Conservation (phyloP, 2,888 invertebrate species). For the Macropis europaea region DNA sequence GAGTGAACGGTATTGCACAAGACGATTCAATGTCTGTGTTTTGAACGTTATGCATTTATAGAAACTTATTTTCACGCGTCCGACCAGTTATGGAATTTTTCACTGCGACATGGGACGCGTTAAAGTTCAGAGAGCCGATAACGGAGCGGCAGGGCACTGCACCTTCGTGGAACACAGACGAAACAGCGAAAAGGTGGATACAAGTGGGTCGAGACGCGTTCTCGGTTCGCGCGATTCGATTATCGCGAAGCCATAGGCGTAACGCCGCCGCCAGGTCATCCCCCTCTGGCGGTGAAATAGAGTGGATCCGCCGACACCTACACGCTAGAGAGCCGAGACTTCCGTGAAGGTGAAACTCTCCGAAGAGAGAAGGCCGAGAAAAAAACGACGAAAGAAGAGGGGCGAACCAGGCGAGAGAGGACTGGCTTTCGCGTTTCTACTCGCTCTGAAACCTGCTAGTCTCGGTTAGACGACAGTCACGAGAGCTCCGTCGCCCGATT, state of each 20-base stretch:
- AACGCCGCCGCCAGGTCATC: conserved; percentile 40
- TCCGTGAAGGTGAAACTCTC: conserved; percentile 64
- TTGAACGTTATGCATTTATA: no score
- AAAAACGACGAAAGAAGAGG: conserved; percentile 29
- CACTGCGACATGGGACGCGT: no score
- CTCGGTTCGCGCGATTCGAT: conserved; percentile 27
- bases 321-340: conserved; percentile 37
- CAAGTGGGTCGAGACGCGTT: conserved; percentile 21
- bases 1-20: no score
- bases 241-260: conserved; percentile 41
- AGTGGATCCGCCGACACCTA: conserved; percentile 43
- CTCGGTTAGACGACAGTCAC: conserved; percentile 61
- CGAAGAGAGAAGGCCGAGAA: conserved; percentile 55
- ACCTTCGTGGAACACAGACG: no score
- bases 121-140: no score
- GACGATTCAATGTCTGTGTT: no score
- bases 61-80: no score
- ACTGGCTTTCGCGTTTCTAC: conserved; percentile 57
- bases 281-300: conserved; percentile 38
- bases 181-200: not conserved
- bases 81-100: no score
- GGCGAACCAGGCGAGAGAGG: conserved; percentile 25
- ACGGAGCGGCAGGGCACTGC: no score
- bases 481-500: conserved; percentile 32
- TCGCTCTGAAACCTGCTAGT: conserved; percentile 50